Evolutionary conservation across 1,140 invertebrate genomes (phyloP).

Genomic region (Platorchestia sp.): DNA sequence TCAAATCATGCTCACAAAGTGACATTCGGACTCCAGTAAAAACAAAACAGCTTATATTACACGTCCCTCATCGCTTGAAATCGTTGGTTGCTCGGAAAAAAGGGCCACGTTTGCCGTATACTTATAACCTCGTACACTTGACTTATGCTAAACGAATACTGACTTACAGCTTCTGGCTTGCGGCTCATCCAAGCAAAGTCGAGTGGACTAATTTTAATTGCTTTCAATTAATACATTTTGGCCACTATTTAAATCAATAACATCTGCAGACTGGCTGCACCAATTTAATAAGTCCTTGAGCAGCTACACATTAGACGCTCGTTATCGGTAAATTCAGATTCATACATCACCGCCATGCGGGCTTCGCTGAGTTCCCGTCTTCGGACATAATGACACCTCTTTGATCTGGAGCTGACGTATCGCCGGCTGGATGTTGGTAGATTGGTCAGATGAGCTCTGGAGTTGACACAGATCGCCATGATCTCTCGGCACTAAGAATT

Average conservation of each 20-base stretch:
- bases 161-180: background rate
- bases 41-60: background rate
- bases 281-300: background rate
- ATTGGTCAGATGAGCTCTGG: slow-evolving; percentile 14
- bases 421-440: slow-evolving; percentile 9
- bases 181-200: background rate
- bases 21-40: background rate
- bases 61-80: too few species aligned
- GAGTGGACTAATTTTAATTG: background rate
- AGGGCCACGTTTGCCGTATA: background rate
- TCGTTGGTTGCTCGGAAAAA: background rate
- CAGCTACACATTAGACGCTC: slow-evolving; percentile 11
- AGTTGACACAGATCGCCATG: background rate
- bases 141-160: background rate
- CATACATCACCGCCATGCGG: background rate
- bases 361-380: background rate
- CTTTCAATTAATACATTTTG: background rate
- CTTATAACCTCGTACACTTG: background rate
- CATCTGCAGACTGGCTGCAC: slow-evolving; percentile 17
- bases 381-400: slow-evolving; percentile 40
- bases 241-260: slow-evolving; percentile 20
- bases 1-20: background rate
- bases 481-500: background rate
- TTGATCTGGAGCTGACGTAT: slow-evolving; percentile 21
- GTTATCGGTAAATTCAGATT: background rate